A percentile compares a stretch with the other conserved stretches of the same genome.
These are phyloP conservation scores for Apocheima hispidaria DNA, from an alignment of 2,888 invertebrate genomes.

Conservation along the genomic window DNA sequence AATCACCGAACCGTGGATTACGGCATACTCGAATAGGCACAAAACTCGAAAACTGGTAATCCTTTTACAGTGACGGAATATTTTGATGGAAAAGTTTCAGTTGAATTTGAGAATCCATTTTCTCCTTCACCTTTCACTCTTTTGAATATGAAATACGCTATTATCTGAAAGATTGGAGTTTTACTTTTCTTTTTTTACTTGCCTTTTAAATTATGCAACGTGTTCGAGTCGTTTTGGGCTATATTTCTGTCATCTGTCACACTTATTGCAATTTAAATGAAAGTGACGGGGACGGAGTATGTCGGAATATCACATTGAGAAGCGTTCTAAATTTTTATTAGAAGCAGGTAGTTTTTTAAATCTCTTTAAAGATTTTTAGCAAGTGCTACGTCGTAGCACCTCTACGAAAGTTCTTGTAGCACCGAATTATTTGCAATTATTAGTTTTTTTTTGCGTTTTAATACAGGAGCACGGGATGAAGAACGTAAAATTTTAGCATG, in stretches of 20 bases:
- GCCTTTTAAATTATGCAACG: background rate
- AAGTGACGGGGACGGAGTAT: too few species aligned
- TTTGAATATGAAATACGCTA: constrained; percentile 26
- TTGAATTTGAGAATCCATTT: constrained; percentile 30
- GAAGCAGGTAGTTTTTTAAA: too few species aligned
- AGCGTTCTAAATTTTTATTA: too few species aligned
- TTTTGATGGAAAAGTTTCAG: constrained; percentile 40
- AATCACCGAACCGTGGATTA: constrained; percentile 6
- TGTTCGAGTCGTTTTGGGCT: too few species aligned
- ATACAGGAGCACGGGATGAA: too few species aligned
- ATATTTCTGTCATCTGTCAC: too few species aligned
- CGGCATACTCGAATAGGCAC: constrained; percentile 15
- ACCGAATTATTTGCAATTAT: background rate
- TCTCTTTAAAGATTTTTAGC: too few species aligned
- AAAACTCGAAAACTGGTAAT: constrained; percentile 39
- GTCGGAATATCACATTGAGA: too few species aligned
- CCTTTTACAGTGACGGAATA: constrained; percentile 40
- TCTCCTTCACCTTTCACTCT: constrained; percentile 21
- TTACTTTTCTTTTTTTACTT: background rate
- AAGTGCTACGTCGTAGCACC: constrained; percentile 20
- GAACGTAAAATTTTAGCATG: too few species aligned
- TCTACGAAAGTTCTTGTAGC: background rate
- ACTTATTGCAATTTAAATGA: background rate
- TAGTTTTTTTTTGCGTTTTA: background rate
- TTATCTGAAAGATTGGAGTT: constrained; percentile 7